Evolutionary conservation across 1,140 invertebrate species (phyloP).

Genomic region (Lepidotrigona ventralis): DNA sequence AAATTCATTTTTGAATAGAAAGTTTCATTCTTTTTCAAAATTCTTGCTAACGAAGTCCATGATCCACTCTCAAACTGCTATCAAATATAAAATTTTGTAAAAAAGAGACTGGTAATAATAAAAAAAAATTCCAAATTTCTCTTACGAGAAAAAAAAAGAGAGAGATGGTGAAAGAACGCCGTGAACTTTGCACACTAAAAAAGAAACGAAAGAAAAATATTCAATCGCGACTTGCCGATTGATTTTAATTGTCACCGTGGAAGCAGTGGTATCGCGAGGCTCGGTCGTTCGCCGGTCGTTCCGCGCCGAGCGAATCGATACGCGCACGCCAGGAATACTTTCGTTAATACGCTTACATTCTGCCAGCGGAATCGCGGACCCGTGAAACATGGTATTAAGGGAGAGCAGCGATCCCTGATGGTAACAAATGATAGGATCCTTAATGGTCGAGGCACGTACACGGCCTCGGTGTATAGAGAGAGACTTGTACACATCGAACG

Average conservation of each 20-base stretch:
- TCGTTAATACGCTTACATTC: constrained; percentile 72
- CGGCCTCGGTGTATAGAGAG: constrained; percentile 14
- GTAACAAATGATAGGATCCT: constrained; percentile 75
- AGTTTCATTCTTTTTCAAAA: too few species aligned
- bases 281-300: constrained; percentile 11
- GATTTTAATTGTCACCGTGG: constrained; percentile 14
- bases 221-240: not conserved
- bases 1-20: too few species aligned
- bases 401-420: constrained; percentile 68
- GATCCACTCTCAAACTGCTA: too few species aligned
- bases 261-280: constrained; percentile 21
- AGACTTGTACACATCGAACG: constrained; percentile 33
- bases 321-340: constrained; percentile 60
- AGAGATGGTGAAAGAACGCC: too few species aligned
- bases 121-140: too few species aligned
- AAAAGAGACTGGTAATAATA: too few species aligned
- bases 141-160: too few species aligned
- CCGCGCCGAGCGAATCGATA: constrained; percentile 52
- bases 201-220: too few species aligned
- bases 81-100: too few species aligned
- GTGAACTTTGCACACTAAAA: too few species aligned
- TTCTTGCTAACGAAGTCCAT: too few species aligned
- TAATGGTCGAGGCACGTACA: constrained; percentile 70
- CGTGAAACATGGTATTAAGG: constrained; percentile 75
- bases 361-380: constrained; percentile 64